Evolutionary conservation across 37 sponge, comb jelly and placozoan species (phyloP).

Genomic region (Theonella swinhoei): DNA sequence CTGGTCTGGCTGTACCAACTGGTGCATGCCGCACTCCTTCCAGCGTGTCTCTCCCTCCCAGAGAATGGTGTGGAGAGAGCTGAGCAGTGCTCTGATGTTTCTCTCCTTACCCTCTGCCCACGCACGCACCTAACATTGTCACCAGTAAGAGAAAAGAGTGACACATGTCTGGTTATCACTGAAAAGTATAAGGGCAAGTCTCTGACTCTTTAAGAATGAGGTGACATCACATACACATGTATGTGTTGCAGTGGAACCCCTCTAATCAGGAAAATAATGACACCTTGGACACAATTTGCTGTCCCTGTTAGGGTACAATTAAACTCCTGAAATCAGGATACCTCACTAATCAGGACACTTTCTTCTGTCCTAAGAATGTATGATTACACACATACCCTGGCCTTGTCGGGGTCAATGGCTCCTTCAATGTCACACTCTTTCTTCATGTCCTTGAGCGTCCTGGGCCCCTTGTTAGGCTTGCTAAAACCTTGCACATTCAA

Average conservation of each 20-base stretch:
- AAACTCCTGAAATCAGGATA: no score
- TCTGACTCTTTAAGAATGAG: no score
- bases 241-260: neutral
- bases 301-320: neutral
- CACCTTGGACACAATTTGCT: neutral
- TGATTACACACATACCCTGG: constrained; percentile 64
- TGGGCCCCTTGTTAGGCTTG: constrained; percentile 18
- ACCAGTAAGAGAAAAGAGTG: no score
- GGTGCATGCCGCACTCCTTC: constrained; percentile 87
- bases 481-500: constrained; percentile 53
- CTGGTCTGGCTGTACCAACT: constrained; percentile 84
- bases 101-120: constrained; percentile 90
- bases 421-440: constrained; percentile 48
- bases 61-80: constrained; percentile 83
- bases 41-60: constrained; percentile 95
- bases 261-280: neutral
- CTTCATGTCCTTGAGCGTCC: constrained; percentile 78
- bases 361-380: neutral
- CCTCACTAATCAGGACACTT: no score
- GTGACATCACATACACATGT: no score
- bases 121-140: constrained; percentile 80
- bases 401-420: constrained; percentile 72
- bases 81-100: constrained; percentile 92
- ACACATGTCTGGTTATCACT: no score
- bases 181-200: no score